phyloP scores from a whole-genome alignment of 1,140 invertebrate species.

The Venturia canescens region DNA sequence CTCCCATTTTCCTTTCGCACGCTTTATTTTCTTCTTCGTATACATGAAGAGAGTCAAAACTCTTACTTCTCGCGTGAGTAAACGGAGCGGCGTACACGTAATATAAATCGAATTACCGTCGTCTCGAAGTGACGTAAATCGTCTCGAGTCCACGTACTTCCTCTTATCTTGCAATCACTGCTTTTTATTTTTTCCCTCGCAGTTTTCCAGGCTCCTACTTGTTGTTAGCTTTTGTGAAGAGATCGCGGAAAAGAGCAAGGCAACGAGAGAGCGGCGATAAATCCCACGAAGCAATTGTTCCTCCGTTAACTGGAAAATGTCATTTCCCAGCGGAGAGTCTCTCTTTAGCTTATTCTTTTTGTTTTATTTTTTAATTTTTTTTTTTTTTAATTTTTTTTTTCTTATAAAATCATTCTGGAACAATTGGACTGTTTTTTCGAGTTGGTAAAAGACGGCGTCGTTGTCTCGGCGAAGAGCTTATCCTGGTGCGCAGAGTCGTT shows the following conservation, averaged over 20 bases:
- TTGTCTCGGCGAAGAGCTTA: background rate
- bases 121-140: slow-evolving; percentile 42
- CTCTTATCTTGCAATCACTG: background rate
- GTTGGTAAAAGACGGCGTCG: background rate
- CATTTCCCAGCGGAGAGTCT: background rate
- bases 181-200: background rate
- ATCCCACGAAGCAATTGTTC: slow-evolving; percentile 28
- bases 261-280: background rate
- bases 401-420: too few species aligned
- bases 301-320: background rate
- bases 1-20: background rate
- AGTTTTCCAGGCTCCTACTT: background rate
- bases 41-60: slow-evolving; percentile 51
- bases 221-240: background rate
- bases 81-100: slow-evolving; percentile 15
- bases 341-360: too few species aligned
- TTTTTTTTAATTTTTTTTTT: background rate
- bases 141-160: slow-evolving; percentile 19
- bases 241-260: slow-evolving; percentile 19
- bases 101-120: slow-evolving; percentile 55
- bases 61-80: slow-evolving; percentile 29
- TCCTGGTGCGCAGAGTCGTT: background rate
- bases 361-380: too few species aligned
- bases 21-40: slow-evolving; percentile 5
- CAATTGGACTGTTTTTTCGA: too few species aligned